A percentile compares a stretch with the other conserved stretches of the same genome.
These are phyloP conservation scores for Crocallis elinguaria DNA, from an alignment of 2,888 invertebrate species.

Conservation along the genomic window DNA sequence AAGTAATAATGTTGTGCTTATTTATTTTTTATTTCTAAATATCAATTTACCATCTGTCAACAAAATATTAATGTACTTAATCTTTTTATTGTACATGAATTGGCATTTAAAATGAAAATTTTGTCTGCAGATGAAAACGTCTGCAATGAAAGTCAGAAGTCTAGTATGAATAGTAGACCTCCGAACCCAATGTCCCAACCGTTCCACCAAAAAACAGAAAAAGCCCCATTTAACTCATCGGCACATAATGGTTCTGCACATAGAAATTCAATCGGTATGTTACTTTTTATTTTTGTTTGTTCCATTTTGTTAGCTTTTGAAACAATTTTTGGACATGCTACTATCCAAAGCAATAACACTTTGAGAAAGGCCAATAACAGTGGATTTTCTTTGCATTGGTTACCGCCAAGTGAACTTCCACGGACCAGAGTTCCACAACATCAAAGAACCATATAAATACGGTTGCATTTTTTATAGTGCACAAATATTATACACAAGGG, in stretches of 20 bases:
- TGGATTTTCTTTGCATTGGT: too few relatives aligned
- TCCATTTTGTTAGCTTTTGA: background rate
- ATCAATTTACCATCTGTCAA: background rate
- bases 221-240: constrained; percentile 58
- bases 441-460: too few relatives aligned
- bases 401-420: too few relatives aligned
- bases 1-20: too few relatives aligned
- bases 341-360: too few relatives aligned
- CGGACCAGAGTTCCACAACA: too few relatives aligned
- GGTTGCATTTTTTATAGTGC: too few relatives aligned
- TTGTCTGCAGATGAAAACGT: constrained; percentile 80
- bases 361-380: too few relatives aligned
- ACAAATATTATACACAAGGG: too few relatives aligned
- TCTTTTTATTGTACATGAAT: constrained; percentile 11
- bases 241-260: constrained; percentile 75
- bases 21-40: background rate
- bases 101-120: constrained; percentile 50
- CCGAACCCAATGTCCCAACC: constrained; percentile 56
- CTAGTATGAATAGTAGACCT: constrained; percentile 66
- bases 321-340: background rate
- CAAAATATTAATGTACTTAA: background rate
- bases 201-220: constrained; percentile 65
- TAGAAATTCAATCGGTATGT: constrained; percentile 78
- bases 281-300: constrained; percentile 32
- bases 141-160: constrained; percentile 78